Base-by-base conservation (phyloP, 1,140 invertebrate species). In the Holcopasites calliopsidis region DNA sequence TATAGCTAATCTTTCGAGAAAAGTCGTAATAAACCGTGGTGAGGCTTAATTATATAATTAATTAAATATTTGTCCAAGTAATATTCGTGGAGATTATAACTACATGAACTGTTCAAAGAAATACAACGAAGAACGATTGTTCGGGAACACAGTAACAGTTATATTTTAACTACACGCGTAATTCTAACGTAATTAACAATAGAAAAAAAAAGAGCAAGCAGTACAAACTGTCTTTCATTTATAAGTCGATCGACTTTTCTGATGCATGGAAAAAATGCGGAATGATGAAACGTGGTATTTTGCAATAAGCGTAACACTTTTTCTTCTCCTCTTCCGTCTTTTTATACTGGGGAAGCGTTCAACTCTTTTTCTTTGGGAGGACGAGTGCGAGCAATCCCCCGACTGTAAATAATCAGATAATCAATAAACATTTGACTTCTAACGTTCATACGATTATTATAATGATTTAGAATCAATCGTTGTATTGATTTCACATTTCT, bases 301-400 rank as follows among this genome's bases (percentile, higher is more conserved):
- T n/a, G 33, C n/a, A 28, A 28, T 60, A 78, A 54, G 47, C 55
- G 55, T 26, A 79, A 35, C n/a, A 60, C 23, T 5, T 31, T 5
- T 38, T 64, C 33, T 10, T 3, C 26, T 28, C 33, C 18, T 33
- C 1, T n/a, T 62, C 3, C 1, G 3, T 62, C 10, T 0, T 31
- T 31, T 44, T 13, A 11, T 0, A 1, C 16, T 23, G 8, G 38
- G 11, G 10, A 35, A 26, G n/a, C 2, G 8, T 75, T 79, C 77
- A 80, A 3, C 73, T 75, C n/a, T 55, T 81, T 3, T 65, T 81
- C 40, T 47, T 76, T n/a, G 79, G 78, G 13, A 81, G 66, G 16
- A 71, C 10, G 11, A 81, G 33, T 1, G 21, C 76, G 1, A 84
- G 3, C 7, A 76, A 7, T n/a, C 77, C 72, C 10, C 79, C 79